These are phyloP conservation scores for Atlantisia rogersi DNA, from an alignment of 2,113 vertebrate genomes.

Conservation along the genomic window DNA sequence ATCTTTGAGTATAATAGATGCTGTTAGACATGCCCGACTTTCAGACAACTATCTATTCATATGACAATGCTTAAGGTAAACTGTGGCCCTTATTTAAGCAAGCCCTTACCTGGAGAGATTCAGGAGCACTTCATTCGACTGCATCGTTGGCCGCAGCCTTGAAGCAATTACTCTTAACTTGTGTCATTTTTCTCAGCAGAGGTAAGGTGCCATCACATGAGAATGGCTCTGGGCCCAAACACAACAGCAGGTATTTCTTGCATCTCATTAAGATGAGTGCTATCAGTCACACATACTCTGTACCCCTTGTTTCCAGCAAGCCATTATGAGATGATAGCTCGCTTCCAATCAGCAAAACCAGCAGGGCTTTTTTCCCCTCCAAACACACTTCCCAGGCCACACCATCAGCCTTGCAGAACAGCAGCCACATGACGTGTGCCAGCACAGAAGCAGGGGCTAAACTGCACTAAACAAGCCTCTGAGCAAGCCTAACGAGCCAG, in stretches of 20 bases:
- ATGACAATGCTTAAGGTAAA: background rate
- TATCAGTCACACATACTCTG: background rate
- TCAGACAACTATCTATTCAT: background rate
- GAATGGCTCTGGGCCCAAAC: background rate
- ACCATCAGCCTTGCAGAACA: background rate
- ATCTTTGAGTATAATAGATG: background rate
- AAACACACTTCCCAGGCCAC: background rate
- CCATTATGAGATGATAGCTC: background rate
- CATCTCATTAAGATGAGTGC: background rate
- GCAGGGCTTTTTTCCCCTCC: background rate
- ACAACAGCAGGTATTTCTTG: background rate
- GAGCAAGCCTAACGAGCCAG: background rate
- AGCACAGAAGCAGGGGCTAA: background rate
- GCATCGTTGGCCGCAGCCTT: background rate
- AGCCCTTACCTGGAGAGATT: background rate
- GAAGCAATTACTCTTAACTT: background rate
- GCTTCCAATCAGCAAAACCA: background rate
- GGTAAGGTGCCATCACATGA: background rate
- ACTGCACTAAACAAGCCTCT: rapidly evolving
- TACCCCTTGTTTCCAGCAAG: background rate
- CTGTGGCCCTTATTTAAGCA: background rate
- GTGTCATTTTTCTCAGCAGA: background rate
- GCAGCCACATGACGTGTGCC: background rate
- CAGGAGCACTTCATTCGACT: background rate
- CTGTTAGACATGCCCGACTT: background rate